Evolutionary conservation across 2,888 invertebrate genomes (phyloP).

Genomic region (Plutella xylostella): DNA sequence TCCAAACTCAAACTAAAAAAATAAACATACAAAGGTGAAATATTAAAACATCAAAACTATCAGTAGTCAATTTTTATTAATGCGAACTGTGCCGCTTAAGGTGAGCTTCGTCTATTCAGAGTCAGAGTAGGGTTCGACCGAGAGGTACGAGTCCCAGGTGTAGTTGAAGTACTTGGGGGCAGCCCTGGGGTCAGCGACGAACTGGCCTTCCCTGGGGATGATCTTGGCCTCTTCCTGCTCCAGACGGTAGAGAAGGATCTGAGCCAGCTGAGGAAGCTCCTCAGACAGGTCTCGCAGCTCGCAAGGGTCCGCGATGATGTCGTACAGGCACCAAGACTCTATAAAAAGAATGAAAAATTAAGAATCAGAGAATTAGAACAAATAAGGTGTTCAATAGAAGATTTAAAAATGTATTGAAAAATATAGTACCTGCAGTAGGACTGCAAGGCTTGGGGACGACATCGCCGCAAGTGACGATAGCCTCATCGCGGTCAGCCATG

Average conservation of each 20-base stretch:
- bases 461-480: constrained; percentile 7
- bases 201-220: constrained; percentile 18
- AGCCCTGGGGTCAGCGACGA: constrained; percentile 36
- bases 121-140: no score
- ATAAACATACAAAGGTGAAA: no score
- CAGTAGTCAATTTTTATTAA: no score
- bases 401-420: no score
- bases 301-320: constrained; percentile 48
- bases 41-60: no score
- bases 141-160: constrained; percentile 46
- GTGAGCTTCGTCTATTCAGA: no score
- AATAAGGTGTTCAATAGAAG: no score
- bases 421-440: constrained; percentile 32
- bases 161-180: constrained; percentile 38
- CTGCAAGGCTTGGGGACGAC: constrained; percentile 23
- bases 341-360: no score
- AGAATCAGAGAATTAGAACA: no score
- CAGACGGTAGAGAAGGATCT: constrained; percentile 22
- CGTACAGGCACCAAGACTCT: constrained; percentile 41
- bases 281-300: constrained; percentile 38
- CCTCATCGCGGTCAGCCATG: constrained; percentile 27
- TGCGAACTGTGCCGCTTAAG: no score
- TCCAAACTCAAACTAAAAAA: no score
- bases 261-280: constrained; percentile 29
- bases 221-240: constrained; percentile 28